Evolutionary conservation across 2,888 invertebrate genomes (phyloP), one percentile per base, ranked within the genome.

Genomic region (Chirona hameri): DNA sequence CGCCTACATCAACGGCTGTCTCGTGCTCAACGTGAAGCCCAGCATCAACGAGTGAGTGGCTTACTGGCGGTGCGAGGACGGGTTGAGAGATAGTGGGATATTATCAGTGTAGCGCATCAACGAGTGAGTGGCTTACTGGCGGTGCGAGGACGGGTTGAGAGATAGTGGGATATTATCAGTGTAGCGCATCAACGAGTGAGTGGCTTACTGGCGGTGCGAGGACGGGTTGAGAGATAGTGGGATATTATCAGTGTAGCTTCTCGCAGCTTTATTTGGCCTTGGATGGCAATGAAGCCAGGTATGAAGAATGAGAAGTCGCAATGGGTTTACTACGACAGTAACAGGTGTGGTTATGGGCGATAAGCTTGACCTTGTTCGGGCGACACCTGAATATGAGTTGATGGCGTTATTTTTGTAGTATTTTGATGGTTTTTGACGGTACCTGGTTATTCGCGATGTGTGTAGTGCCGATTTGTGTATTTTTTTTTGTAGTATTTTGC

Each of bases 1-100:
- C 24, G 76, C 76, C 9, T 76, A 12, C 76, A 76, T 76, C 46
- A 76, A 76, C 24, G 76, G 76, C 12, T 76, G 76, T n/a, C 76
- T 76, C 5, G 76, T 76, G 21, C 39, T 76, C 24, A 76, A 76
- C 24, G 46, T 76, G 18, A 39, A 24, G 12, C 76, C 39, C 9
- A 39, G 21, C 24, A 18, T 76, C 9, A 76, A 46, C 31, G 76
- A 76, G 76, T 76, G 24, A 46, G 76, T 24, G 39, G 14, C 27
- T 12, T n/a, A 21, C n/a, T 60, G 10, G 60, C 60, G 24, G 60
- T 24, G 24, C n/a, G 60, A 9, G 24, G 60, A 60, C n/a, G 9
- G n/a, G 7, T 27, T 69, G 29, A 27, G 14, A 69, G 18, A 14
- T 27, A 12, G 14, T 69, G 29, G 10, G 29, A 7, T n/a, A 10